A percentile compares a stretch with the other conserved stretches of the same genome.
Evolutionary conservation across 2,797 vertebrate genomes (phyloP).

Genomic region (Malurus splendens): DNA sequence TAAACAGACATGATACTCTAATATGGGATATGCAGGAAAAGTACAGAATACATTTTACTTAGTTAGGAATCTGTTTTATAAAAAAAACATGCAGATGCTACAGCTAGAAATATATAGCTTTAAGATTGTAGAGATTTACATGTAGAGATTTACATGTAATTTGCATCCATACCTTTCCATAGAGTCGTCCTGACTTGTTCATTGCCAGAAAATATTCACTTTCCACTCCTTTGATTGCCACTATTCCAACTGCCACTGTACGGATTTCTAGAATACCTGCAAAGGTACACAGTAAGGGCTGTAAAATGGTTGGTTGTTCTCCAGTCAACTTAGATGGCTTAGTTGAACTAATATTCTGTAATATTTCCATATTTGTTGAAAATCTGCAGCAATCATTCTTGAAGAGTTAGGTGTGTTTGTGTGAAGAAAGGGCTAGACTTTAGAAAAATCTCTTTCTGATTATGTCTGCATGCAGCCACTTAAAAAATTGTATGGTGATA

Average conservation of each 20-base stretch:
- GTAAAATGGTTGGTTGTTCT: constrained; percentile 13
- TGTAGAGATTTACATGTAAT: not conserved
- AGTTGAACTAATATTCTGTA: constrained; percentile 62
- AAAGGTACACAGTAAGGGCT: constrained; percentile 56
- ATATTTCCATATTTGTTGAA: constrained; percentile 58
- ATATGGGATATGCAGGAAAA: not conserved
- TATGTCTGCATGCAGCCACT: constrained; percentile 30
- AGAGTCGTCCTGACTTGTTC: constrained; percentile 90
- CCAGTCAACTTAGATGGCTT: constrained; percentile 27
- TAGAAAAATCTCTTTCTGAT: not conserved
- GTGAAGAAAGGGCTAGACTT: constrained; percentile 63
- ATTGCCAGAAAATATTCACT: constrained; percentile 96
- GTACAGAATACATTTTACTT: not conserved
- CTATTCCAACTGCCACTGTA: constrained; percentile 91
- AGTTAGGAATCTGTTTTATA: not conserved
- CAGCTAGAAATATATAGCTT: not conserved
- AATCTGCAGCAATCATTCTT: constrained; percentile 65
- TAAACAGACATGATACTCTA: not conserved
- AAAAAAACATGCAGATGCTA: not conserved
- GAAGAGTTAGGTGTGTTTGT: constrained; percentile 60
- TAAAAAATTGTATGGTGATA: constrained; percentile 54
- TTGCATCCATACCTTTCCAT: constrained; percentile 86
- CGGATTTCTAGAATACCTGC: constrained; percentile 97
- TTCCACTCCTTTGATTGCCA: constrained; percentile 96
- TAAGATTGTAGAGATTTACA: not conserved